These are phyloP conservation scores for Polydrusus cervinus DNA, from an alignment of 2,888 invertebrate genomes.

Conservation along the genomic window DNA sequence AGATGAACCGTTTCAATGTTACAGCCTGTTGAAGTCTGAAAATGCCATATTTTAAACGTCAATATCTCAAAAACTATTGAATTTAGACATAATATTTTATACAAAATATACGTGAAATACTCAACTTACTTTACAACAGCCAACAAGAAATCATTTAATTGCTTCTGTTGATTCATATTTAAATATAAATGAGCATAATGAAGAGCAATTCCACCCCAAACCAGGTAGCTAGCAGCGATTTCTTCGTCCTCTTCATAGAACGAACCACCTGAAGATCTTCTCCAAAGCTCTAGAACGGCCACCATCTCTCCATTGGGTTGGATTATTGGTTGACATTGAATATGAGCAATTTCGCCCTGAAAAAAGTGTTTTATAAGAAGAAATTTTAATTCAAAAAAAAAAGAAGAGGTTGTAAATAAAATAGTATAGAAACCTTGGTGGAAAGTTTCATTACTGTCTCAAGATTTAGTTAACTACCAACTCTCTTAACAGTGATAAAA, in stretches of 20 bases:
- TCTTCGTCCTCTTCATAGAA: conserved; percentile 83
- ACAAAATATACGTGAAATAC: too few species aligned
- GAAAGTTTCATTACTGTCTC: too few species aligned
- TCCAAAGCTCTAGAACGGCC: conserved; percentile 81
- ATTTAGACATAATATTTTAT: too few species aligned
- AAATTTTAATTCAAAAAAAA: too few species aligned
- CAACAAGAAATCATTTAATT: conserved; percentile 84
- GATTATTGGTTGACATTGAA: conserved; percentile 78
- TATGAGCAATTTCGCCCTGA: conserved; percentile 67
- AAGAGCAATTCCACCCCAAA: conserved; percentile 82
- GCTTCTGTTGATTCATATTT: conserved; percentile 81
- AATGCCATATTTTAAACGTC: too few species aligned
- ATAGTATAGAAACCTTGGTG: too few species aligned
- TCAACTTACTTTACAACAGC: conserved; percentile 86
- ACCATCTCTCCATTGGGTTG: conserved; percentile 77
- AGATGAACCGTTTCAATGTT: too few species aligned
- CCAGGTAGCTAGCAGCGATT: conserved; percentile 77
- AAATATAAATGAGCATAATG: conserved; percentile 81
- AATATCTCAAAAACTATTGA: too few species aligned
- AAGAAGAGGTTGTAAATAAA: too few species aligned
- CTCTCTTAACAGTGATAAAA: too few species aligned
- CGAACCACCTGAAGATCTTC: conserved; percentile 71
- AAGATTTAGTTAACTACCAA: too few species aligned
- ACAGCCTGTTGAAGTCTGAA: too few species aligned
- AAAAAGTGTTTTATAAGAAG: conserved; percentile 27